Conservation (phyloP, 2,113 vertebrate species). For the Oncorhynchus kisutch region DNA sequence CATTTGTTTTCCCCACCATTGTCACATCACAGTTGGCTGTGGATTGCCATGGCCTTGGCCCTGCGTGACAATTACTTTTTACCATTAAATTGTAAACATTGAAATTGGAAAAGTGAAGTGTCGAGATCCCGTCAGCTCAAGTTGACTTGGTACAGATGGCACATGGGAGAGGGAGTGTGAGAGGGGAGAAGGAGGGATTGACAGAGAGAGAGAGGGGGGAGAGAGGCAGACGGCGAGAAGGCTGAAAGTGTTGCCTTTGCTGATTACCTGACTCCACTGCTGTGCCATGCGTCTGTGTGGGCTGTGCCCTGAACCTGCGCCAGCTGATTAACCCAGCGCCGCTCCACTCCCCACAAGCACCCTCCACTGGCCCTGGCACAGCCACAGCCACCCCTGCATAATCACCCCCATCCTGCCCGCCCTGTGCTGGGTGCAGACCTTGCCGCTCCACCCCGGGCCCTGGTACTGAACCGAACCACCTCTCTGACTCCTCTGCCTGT, state of each 20-base stretch:
- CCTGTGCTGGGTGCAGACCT: neutral
- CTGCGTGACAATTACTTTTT: neutral
- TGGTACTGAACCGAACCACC: slow-evolving; percentile 60
- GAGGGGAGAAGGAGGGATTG: slow-evolving; percentile 4
- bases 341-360: slow-evolving; percentile 80
- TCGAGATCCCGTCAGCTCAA: neutral
- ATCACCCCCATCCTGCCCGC: slow-evolving; percentile 52
- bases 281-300: slow-evolving; percentile 87
- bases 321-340: slow-evolving; percentile 85
- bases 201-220: slow-evolving; percentile 40
- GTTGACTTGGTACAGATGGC: neutral
- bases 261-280: slow-evolving; percentile 86
- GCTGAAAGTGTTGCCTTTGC: slow-evolving; percentile 75
- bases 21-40: neutral
- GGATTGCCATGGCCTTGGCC: slow-evolving; percentile 1
- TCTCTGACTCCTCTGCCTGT: slow-evolving; percentile 1
- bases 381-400: slow-evolving; percentile 39
- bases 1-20: neutral
- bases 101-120: neutral
- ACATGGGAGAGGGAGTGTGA: slow-evolving; percentile 6
- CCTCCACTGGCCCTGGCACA: slow-evolving; percentile 64
- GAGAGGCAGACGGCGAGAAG: neutral
- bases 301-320: slow-evolving; percentile 85
- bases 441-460: slow-evolving; percentile 54
- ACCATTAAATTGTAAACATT: neutral